Percentiles rank a stretch among this genome's conserved stretches.
These are phyloP conservation scores for Drosophila paulistorum DNA, from an alignment of 1,140 invertebrate genomes.

Conservation along the genomic window DNA sequence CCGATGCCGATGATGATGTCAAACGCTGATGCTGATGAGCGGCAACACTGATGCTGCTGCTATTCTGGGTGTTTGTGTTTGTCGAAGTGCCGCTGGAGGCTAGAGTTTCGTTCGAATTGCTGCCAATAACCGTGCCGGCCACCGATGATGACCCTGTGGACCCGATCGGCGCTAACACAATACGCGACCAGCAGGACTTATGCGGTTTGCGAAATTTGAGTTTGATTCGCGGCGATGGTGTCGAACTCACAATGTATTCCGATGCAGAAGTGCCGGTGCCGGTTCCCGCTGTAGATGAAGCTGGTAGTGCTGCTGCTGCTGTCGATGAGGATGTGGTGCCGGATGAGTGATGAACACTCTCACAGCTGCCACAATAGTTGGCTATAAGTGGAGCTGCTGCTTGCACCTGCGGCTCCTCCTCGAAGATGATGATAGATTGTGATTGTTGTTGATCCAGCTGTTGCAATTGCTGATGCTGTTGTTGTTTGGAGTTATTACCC, in stretches of 20 bases:
- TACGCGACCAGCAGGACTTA: constrained; percentile 78
- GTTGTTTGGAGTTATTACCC: constrained; percentile 83
- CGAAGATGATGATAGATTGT: constrained; percentile 63
- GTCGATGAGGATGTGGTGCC: constrained; percentile 61
- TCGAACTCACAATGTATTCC: constrained; percentile 69
- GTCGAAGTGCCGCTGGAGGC: constrained; percentile 64
- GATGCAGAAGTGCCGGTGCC: not conserved
- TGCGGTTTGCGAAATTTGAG: constrained; percentile 80
- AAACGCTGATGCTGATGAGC: constrained; percentile 73
- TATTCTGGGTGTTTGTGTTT: constrained; percentile 74
- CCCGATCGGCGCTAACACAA: constrained; percentile 72
- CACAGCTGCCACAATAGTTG: constrained; percentile 71
- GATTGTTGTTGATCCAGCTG: constrained; percentile 34
- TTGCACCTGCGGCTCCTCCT: constrained; percentile 43
- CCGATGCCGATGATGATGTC: constrained; percentile 39
- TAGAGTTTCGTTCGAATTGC: constrained; percentile 76
- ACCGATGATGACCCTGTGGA: constrained; percentile 51
- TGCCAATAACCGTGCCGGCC: constrained; percentile 71
- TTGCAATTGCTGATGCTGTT: constrained; percentile 31
- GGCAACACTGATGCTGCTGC: constrained; percentile 70
- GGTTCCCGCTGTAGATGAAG: constrained; percentile 18
- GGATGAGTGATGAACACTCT: constrained; percentile 74
- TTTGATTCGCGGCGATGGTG: constrained; percentile 80
- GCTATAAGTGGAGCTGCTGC: constrained; percentile 26
- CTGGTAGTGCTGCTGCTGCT: constrained; percentile 21